These are phyloP conservation scores for Myodes glareolus DNA, from an alignment of 2,113 vertebrate species.

Conservation along the genomic window DNA sequence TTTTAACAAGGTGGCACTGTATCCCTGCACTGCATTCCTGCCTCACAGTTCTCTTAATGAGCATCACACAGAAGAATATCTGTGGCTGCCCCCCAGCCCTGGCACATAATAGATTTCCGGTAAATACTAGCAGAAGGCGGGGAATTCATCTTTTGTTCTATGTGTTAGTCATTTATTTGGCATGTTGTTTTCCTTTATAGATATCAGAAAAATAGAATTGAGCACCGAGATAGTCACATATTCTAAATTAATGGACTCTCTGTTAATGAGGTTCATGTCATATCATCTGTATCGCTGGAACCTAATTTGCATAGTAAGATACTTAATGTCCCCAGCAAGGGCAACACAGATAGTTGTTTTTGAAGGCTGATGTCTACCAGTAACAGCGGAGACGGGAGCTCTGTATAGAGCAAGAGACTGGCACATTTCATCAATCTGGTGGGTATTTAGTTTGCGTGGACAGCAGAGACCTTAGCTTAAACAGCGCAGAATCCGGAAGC, in stretches of 20 bases:
- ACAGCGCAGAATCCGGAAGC: not conserved
- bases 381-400: not conserved
- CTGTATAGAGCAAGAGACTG: not conserved
- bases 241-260: slow-evolving; percentile 20
- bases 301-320: not conserved
- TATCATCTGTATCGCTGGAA: not conserved
- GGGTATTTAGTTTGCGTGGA: not conserved
- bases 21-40: not conserved
- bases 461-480: not conserved
- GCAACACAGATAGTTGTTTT: not conserved
- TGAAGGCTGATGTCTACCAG: not conserved
- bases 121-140: not conserved
- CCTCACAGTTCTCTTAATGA: slow-evolving; percentile 28
- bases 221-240: not conserved
- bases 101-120: not conserved
- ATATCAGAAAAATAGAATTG: slow-evolving; percentile 52
- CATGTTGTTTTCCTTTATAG: slow-evolving; percentile 44
- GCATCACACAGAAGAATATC: not conserved
- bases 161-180: slow-evolving; percentile 27
- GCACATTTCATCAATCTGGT: not conserved
- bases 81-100: not conserved
- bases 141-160: not conserved
- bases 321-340: not conserved
- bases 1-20: slow-evolving; percentile 54
- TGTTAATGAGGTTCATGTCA: slow-evolving; percentile 29